phyloP scores from a whole-genome alignment of 2,113 vertebrate genomes.

The Oceanites oceanicus region DNA sequence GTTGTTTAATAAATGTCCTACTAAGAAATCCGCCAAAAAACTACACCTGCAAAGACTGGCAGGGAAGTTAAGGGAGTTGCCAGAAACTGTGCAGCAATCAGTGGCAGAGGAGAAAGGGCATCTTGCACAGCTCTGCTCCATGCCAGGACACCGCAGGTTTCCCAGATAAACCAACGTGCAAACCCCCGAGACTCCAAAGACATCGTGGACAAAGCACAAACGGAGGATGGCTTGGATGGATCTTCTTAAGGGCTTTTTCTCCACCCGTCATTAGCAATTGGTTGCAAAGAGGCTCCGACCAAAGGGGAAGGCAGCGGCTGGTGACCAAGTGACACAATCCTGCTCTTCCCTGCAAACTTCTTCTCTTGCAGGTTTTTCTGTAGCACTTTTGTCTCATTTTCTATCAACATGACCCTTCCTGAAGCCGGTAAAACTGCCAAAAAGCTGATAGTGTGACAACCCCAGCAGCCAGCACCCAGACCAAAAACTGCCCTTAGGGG shows the following conservation, averaged over 20 bases:
- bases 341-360: neutral
- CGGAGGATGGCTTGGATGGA: neutral
- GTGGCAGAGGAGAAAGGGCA: neutral
- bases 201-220: neutral
- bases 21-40: neutral
- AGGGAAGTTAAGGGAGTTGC: neutral
- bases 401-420: neutral
- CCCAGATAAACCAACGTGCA: neutral
- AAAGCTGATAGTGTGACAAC: neutral
- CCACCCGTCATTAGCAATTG: neutral
- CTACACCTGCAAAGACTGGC: neutral
- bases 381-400: neutral
- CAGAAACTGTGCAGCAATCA: neutral
- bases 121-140: fast-evolving
- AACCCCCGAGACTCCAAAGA: neutral
- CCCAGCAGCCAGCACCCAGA: fast-evolving
- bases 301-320: neutral
- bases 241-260: neutral
- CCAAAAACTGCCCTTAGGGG: neutral
- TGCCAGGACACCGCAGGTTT: too few species aligned
- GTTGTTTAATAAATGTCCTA: neutral
- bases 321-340: neutral
- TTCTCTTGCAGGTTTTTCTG: neutral
- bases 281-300: neutral
- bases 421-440: neutral